Conservation (phyloP, 2,888 invertebrate genomes). For the Clivina fossor region DNA sequence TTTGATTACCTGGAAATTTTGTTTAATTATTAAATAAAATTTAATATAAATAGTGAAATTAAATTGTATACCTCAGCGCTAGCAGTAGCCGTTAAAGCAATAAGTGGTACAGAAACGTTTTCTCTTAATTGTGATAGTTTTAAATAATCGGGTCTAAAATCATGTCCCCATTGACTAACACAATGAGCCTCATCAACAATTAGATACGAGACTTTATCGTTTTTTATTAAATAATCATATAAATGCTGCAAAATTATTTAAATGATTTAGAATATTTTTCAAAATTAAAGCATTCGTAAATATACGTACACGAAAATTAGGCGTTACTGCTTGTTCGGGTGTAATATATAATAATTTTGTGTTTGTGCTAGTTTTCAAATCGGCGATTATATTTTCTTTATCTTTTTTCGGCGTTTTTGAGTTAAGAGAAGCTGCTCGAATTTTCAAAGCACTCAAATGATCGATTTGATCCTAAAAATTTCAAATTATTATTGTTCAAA, state of each 20-base stretch:
- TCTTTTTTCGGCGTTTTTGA: slow-evolving; percentile 84
- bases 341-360: slow-evolving; percentile 92
- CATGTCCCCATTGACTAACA: slow-evolving; percentile 99
- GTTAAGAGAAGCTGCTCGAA: slow-evolving; percentile 86
- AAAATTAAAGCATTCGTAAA: slow-evolving; percentile 12
- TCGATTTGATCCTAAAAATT: slow-evolving; percentile 84
- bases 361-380: slow-evolving; percentile 68
- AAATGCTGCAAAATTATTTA: slow-evolving; percentile 54
- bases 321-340: slow-evolving; percentile 91
- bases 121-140: slow-evolving; percentile 74
- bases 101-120: slow-evolving; percentile 74
- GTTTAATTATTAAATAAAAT: not conserved
- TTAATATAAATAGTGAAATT: not conserved
- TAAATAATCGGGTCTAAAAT: slow-evolving; percentile 93
- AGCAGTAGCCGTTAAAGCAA: slow-evolving; percentile 97
- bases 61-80: slow-evolving; percentile 57
- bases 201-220: slow-evolving; percentile 81
- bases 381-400: slow-evolving; percentile 72
- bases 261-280: not conserved
- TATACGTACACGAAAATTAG: slow-evolving; percentile 62
- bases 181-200: slow-evolving; percentile 98
- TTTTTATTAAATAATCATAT: slow-evolving; percentile 68
- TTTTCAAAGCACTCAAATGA: slow-evolving; percentile 74
- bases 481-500: slow-evolving; percentile 16
- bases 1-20: slow-evolving; percentile 65